Evolutionary conservation across 2,888 invertebrate genomes (phyloP), one percentile per base, ranked within the genome.

Genomic region (Drosophila lutescens): DNA sequence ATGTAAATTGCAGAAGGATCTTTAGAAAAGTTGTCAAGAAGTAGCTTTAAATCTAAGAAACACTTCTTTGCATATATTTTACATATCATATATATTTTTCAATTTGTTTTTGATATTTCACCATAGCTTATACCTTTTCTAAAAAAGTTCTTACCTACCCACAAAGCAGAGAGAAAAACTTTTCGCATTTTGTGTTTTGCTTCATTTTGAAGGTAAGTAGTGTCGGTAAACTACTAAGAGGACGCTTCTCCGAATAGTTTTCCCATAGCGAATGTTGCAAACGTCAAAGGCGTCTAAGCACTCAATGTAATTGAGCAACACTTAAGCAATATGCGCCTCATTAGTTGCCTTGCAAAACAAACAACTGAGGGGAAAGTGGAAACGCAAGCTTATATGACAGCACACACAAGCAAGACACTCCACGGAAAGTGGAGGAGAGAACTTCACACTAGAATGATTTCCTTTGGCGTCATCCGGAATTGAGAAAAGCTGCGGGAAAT

Each of bases 261-360:
- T 41, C 62, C 49, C 62, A 7, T 49, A 13, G 47, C 17, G 17
- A 46, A 41, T 59, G 58, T 69, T 55, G 69, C 56, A 38, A 47
- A 47, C 61, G 57, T 53, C 55, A 46, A 53, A 78, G 62, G 40
- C 62, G 61, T 70, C 70, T 66, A 77, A 76, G 88, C 88, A 88
- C 86, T 86, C 87, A 88, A 69, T 76, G 88, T 88, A 86, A 86
- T 86, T 86, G 86, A 84, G 86, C 78, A 74, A 71, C 85, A 86
- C 86, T 86, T 88, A 73, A 75, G 76, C 80, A 86, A 88, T 84
- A 76, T 88, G 82, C 82, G 86, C 80, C 84, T 86, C 89, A 84
- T 86, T 86, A 86, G 87, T 72, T 80, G 74, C 72, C 54, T 58
- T 43, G 66, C 40, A 62, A 59, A 67, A 51, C 76, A 77, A 60